Percentiles rank a stretch among this genome's conserved stretches.
These are phyloP conservation scores for Temnothorax longispinosus DNA, from an alignment of 1,140 invertebrate species.

Conservation along the genomic window DNA sequence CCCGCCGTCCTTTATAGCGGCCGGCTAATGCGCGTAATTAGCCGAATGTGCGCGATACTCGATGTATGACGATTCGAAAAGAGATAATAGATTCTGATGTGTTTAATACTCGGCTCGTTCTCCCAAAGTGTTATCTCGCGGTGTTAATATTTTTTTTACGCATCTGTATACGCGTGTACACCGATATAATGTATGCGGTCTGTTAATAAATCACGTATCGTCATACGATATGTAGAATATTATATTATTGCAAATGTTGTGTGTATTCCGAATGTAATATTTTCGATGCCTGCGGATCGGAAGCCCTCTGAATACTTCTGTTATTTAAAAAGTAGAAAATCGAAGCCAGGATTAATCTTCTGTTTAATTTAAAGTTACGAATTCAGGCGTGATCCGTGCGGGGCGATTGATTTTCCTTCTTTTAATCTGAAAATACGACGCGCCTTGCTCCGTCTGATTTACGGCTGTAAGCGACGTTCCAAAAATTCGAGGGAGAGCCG, in stretches of 20 bases:
- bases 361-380: slow-evolving; percentile 18
- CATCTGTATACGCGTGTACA: slow-evolving; percentile 14
- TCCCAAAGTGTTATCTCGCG: slow-evolving; percentile 57
- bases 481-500: slow-evolving; percentile 50
- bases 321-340: slow-evolving; percentile 31
- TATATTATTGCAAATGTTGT: slow-evolving; percentile 19
- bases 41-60: slow-evolving; percentile 32
- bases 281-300: slow-evolving; percentile 19
- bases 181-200: slow-evolving; percentile 18
- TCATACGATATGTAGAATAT: slow-evolving; percentile 30
- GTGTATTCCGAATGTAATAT: slow-evolving; percentile 8
- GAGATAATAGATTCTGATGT: slow-evolving; percentile 53
- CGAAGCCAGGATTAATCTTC: neutral
- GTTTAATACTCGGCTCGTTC: slow-evolving; percentile 50
- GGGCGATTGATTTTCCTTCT: slow-evolving; percentile 29
- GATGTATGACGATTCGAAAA: slow-evolving; percentile 40
- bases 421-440: slow-evolving; percentile 47
- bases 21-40: slow-evolving; percentile 61
- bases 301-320: neutral
- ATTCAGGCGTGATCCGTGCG: slow-evolving; percentile 2
- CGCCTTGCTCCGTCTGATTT: slow-evolving; percentile 47
- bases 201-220: slow-evolving; percentile 50
- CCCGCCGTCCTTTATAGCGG: slow-evolving; percentile 47
- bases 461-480: slow-evolving; percentile 14
- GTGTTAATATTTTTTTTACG: slow-evolving; percentile 62